A percentile compares a stretch with the other conserved stretches of the same genome.
Evolutionary conservation across 2,888 invertebrate species (phyloP).

Genomic region (Melanostoma mellinum): DNA sequence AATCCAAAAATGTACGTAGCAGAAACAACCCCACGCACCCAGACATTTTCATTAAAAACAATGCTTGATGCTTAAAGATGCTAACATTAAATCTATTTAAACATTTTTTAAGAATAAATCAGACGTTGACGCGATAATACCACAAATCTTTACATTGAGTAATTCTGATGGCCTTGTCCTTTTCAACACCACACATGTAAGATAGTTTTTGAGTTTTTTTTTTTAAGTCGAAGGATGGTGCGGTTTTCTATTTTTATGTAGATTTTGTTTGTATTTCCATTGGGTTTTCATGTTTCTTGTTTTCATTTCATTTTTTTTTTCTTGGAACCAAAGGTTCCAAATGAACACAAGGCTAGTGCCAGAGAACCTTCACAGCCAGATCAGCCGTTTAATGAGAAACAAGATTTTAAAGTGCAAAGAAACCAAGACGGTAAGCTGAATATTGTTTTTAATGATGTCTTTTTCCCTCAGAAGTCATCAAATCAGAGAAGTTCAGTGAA

Average conservation of each 20-base stretch:
- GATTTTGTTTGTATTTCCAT: background rate
- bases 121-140: conserved; percentile 38
- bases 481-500: conserved; percentile 24
- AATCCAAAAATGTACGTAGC: conserved; percentile 20
- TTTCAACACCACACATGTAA: conserved; percentile 63
- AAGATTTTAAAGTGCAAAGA: conserved; percentile 80
- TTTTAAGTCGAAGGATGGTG: conserved; percentile 20
- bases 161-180: conserved; percentile 41
- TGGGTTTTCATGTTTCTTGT: conserved; percentile 19
- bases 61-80: conserved; percentile 4
- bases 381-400: conserved; percentile 75
- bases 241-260: conserved; percentile 20
- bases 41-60: conserved; percentile 8
- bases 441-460: conserved; percentile 79
- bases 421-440: conserved; percentile 80
- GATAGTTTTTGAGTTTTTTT: conserved; percentile 32
- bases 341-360: conserved; percentile 18
- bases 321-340: conserved; percentile 19
- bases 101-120: conserved; percentile 40
- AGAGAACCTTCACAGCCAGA: conserved; percentile 23
- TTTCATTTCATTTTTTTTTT: background rate
- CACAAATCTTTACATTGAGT: conserved; percentile 47
- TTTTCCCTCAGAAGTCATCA: conserved; percentile 76
- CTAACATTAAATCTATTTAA: conserved; percentile 23
- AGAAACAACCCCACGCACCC: background rate